phyloP scores from a whole-genome alignment of 2,888 invertebrate species.

The Ectemnius lituratus region DNA sequence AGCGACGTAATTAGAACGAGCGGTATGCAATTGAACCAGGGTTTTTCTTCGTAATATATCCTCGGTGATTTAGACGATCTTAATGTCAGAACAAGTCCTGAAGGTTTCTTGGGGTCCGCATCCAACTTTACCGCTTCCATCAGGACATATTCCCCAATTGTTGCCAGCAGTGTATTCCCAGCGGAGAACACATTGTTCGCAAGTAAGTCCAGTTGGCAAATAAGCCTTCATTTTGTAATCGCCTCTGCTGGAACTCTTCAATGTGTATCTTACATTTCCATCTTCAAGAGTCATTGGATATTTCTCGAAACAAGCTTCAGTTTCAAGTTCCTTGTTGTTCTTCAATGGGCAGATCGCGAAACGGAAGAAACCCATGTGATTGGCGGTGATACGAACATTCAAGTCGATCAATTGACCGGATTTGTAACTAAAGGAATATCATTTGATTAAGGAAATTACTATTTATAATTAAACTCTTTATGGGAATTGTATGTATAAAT shows the following conservation, averaged over 20 bases:
- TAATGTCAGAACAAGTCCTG: constrained; percentile 79
- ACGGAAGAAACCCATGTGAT: constrained; percentile 78
- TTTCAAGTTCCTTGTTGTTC: constrained; percentile 74
- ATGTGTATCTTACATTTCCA: constrained; percentile 66
- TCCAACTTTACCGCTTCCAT: constrained; percentile 76
- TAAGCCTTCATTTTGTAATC: constrained; percentile 64
- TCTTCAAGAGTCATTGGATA: constrained; percentile 73
- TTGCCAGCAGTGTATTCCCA: constrained; percentile 81
- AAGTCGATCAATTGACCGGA: constrained; percentile 69
- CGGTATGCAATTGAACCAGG: too few species aligned
- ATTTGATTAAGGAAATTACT: background rate
- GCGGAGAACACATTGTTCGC: constrained; percentile 79
- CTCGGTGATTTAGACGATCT: constrained; percentile 23
- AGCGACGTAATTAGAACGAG: too few species aligned
- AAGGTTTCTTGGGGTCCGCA: constrained; percentile 80
- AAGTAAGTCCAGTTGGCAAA: constrained; percentile 78
- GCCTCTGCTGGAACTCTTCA: constrained; percentile 55
- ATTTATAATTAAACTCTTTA: too few species aligned
- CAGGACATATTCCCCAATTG: constrained; percentile 78
- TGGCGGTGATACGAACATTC: constrained; percentile 76
- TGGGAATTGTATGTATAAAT: background rate
- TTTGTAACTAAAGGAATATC: constrained; percentile 63
- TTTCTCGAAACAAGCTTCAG: constrained; percentile 79
- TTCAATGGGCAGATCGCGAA: constrained; percentile 79
- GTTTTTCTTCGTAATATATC: background rate